Evolutionary conservation across 2,113 vertebrate species (phyloP).

Genomic region (Ploceus nigricollis): DNA sequence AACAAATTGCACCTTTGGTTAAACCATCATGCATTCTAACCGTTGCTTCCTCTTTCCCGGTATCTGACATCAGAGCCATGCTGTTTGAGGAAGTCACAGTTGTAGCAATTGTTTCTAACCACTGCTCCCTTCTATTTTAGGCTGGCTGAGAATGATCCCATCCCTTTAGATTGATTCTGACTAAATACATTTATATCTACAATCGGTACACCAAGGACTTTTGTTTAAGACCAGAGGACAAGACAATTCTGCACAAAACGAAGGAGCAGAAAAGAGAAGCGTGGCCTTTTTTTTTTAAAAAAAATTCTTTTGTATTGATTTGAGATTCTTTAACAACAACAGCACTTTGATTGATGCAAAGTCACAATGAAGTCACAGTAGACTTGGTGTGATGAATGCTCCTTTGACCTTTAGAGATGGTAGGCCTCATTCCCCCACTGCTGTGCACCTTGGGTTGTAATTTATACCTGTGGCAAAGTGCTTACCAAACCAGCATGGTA

Average conservation of each 20-base stretch:
- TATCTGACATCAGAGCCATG: constrained; percentile 36
- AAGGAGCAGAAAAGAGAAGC: neutral
- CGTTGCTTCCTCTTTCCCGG: constrained; percentile 18
- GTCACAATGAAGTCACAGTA: constrained; percentile 43
- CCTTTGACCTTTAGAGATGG: constrained; percentile 53
- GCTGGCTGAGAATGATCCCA: neutral
- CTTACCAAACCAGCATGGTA: constrained; percentile 36
- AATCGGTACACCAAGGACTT: neutral
- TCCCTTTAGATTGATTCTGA: neutral
- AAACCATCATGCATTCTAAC: constrained; percentile 6
- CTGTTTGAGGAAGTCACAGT: constrained; percentile 39
- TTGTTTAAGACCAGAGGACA: neutral
- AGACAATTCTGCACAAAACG: neutral
- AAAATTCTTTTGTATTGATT: neutral
- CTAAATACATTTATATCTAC: neutral
- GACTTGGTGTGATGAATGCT: constrained; percentile 28
- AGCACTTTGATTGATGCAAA: constrained; percentile 39
- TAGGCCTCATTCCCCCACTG: constrained; percentile 24
- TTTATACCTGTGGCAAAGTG: constrained; percentile 47
- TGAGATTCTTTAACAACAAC: constrained; percentile 15
- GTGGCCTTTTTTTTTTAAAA: neutral
- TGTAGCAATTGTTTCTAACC: constrained; percentile 21
- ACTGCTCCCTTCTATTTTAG: constrained; percentile 24
- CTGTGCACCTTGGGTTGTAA: constrained; percentile 25
- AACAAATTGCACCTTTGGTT: constrained; percentile 55